Conservation (phyloP, 2,113 vertebrate genomes). For the Dipodomys spectabilis region DNA sequence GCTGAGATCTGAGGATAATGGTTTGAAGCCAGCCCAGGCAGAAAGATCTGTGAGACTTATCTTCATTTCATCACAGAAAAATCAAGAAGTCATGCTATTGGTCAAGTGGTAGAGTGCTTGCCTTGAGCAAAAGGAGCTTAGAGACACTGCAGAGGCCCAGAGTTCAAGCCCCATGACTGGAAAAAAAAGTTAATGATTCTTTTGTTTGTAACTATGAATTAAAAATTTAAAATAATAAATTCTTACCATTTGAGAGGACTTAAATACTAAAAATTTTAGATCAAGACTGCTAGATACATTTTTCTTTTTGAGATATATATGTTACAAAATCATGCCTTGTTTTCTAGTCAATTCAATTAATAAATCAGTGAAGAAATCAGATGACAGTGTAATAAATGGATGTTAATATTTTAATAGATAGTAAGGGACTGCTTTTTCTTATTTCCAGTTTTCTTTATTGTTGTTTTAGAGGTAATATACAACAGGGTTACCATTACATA, state of each 20-base stretch:
- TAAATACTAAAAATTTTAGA: constrained; percentile 16
- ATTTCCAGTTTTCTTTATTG: too few species aligned
- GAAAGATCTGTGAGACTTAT: too few species aligned
- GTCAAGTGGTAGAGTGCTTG: too few species aligned
- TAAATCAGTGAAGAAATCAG: background rate
- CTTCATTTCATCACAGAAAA: too few species aligned
- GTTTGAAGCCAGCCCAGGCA: too few species aligned
- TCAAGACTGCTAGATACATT: background rate
- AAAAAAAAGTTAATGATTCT: background rate
- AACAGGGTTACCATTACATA: too few species aligned
- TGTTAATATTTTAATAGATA: background rate
- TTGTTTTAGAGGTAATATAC: too few species aligned
- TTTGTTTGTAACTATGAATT: background rate
- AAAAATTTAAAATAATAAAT: background rate
- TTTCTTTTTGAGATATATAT: background rate
- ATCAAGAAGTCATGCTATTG: too few species aligned
- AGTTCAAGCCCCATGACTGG: too few species aligned
- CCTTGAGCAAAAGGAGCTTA: too few species aligned
- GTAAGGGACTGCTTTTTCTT: too few species aligned
- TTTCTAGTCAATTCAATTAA: background rate
- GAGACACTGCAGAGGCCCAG: background rate
- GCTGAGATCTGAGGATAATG: too few species aligned
- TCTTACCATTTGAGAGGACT: background rate
- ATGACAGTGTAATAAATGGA: background rate
- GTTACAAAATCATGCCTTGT: background rate